Evolutionary conservation across 2,113 vertebrate genomes (phyloP).

Genomic region (Phocoena phocoena): DNA sequence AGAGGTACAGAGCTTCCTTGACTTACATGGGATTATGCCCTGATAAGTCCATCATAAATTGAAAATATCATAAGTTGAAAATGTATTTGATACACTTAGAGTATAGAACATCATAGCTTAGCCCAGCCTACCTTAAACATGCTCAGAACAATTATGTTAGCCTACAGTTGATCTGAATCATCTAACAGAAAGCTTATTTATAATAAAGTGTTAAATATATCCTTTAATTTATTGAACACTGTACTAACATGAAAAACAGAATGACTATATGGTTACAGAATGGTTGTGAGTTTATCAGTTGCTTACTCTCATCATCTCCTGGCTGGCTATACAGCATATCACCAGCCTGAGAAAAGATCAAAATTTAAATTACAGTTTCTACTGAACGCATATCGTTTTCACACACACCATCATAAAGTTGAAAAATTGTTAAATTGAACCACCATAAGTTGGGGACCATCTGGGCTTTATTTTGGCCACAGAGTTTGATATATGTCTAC

Average conservation of each 20-base stretch:
- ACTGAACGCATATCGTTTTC: background rate
- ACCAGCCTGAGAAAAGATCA: background rate
- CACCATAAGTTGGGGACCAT: background rate
- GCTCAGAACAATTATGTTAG: background rate
- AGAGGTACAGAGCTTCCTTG: background rate
- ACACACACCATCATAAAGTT: background rate
- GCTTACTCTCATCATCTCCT: background rate
- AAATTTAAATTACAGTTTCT: background rate
- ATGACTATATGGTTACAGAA: background rate
- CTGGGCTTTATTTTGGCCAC: background rate
- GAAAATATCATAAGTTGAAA: background rate
- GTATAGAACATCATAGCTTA: background rate
- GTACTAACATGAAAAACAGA: background rate
- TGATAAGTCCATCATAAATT: background rate
- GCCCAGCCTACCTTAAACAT: background rate
- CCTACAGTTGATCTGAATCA: background rate
- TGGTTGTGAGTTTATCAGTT: background rate
- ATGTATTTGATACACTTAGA: background rate
- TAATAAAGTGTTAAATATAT: background rate
- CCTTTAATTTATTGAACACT: background rate
- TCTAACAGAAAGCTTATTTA: background rate
- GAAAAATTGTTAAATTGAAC: background rate
- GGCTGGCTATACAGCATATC: no score
- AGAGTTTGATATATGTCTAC: background rate
- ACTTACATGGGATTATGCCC: background rate